These are phyloP conservation scores for Agriopis leucophaearia DNA, from an alignment of 2,888 invertebrate genomes.

Conservation along the genomic window DNA sequence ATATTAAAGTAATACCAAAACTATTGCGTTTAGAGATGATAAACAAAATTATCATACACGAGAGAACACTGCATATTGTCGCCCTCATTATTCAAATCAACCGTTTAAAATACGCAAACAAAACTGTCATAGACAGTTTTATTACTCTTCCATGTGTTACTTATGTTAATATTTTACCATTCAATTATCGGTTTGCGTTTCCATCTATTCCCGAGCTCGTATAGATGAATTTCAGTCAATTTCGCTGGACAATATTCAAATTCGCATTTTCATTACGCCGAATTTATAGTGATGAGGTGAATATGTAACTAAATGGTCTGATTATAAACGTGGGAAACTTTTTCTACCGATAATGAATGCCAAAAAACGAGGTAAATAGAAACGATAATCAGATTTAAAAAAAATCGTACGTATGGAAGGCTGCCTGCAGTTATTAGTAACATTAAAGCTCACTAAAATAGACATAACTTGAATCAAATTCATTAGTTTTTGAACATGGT, in stretches of 20 bases:
- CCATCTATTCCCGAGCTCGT: constrained; percentile 57
- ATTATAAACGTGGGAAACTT: constrained; percentile 51
- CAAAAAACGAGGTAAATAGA: no score
- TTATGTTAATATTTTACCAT: constrained; percentile 68
- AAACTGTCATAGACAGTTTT: constrained; percentile 37
- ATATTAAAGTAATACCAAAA: neutral
- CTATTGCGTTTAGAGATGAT: neutral
- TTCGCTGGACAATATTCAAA: constrained; percentile 74
- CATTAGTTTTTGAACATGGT: no score
- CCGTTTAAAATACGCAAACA: constrained; percentile 32
- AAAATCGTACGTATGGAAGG: no score
- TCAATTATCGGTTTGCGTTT: constrained; percentile 64
- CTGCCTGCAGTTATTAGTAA: no score
- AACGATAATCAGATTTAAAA: no score
- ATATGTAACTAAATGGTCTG: constrained; percentile 69
- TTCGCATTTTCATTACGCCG: constrained; percentile 72
- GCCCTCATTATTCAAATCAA: constrained; percentile 34
- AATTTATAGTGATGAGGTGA: constrained; percentile 68
- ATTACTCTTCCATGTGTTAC: constrained; percentile 49
- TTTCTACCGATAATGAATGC: no score
- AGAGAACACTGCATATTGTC: constrained; percentile 5
- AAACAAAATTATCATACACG: constrained; percentile 7
- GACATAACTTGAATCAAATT: no score
- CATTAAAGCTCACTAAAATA: no score
- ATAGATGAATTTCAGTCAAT: constrained; percentile 66